These are phyloP conservation scores for Onychostruthus taczanowskii DNA, from an alignment of 2,113 vertebrate species.

Conservation along the genomic window DNA sequence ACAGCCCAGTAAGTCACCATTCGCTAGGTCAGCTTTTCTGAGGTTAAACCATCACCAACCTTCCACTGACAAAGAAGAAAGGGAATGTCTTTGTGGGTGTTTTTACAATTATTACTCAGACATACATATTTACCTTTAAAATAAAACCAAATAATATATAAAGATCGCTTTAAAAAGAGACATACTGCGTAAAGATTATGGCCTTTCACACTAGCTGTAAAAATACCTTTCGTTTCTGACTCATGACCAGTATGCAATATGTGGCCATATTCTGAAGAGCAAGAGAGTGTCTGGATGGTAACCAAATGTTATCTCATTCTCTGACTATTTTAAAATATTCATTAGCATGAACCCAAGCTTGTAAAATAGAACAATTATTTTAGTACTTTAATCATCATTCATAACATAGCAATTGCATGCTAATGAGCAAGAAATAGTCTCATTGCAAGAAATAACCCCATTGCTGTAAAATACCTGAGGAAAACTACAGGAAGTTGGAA, in stretches of 20 bases:
- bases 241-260: background rate
- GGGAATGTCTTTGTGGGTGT: background rate
- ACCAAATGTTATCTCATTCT: slow-evolving; percentile 44
- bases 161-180: background rate
- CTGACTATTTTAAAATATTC: slow-evolving; percentile 33
- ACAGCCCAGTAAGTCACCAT: background rate
- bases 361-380: slow-evolving; percentile 30
- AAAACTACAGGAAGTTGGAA: background rate
- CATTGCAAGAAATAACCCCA: background rate
- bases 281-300: background rate
- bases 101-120: background rate
- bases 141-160: background rate
- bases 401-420: background rate
- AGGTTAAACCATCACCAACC: background rate
- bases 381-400: background rate
- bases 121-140: background rate
- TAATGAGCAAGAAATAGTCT: background rate
- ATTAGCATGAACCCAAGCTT: background rate
- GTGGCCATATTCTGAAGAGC: background rate
- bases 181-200: background rate
- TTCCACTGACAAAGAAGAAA: background rate
- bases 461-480: background rate
- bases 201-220: background rate
- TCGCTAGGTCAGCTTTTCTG: background rate
- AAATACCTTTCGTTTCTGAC: background rate